phyloP scores from a whole-genome alignment of 2,113 vertebrate species.

The Emydocephalus ijimae region DNA sequence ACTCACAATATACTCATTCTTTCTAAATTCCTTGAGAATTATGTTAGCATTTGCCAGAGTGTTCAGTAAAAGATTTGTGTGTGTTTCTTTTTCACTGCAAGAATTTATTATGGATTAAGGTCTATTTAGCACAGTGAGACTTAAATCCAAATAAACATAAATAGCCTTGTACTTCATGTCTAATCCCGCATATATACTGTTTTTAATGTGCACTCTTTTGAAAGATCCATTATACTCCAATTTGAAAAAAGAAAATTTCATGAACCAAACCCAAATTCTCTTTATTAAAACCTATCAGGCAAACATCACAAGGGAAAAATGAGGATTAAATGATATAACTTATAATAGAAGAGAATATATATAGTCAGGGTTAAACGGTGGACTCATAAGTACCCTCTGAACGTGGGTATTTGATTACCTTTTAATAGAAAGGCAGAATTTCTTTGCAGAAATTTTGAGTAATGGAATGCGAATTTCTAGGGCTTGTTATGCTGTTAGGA shows the following conservation, averaged over 20 bases:
- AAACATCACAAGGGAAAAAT: not conserved
- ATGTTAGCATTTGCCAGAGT: not conserved
- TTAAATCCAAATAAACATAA: not conserved
- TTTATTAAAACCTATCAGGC: not conserved
- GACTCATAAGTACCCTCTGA: not conserved
- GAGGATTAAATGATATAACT: not conserved
- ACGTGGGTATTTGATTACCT: not conserved
- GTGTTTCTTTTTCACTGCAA: not conserved
- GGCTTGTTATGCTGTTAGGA: not conserved
- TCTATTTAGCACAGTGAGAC: not conserved
- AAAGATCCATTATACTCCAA: not conserved
- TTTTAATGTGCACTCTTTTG: not conserved
- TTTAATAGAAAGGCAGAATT: not conserved
- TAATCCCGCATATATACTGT: not conserved
- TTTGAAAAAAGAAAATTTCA: not conserved
- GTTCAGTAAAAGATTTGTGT: not conserved
- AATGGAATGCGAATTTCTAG: not conserved
- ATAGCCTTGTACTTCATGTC: not conserved
- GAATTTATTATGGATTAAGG: not conserved
- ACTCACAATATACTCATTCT: constrained; percentile 16
- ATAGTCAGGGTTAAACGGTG: not conserved
- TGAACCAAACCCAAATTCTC: not conserved
- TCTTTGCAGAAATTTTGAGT: not conserved
- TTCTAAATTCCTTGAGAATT: constrained; percentile 16
- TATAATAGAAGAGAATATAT: not conserved